Conservation (phyloP, 1,140 invertebrate genomes). For the Elymnias hypermnestra region DNA sequence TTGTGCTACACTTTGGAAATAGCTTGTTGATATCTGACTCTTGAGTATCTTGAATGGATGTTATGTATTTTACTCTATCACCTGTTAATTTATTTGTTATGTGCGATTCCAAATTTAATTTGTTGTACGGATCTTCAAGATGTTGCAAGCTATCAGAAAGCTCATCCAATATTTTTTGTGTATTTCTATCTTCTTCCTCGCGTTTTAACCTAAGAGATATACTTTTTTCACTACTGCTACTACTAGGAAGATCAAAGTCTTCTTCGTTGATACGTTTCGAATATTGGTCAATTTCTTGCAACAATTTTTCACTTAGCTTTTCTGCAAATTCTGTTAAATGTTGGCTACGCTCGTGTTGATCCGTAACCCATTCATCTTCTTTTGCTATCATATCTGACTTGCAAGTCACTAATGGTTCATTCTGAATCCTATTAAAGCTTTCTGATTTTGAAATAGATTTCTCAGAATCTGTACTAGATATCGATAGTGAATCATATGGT, state of each 20-base stretch:
- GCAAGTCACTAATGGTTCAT: slow-evolving; percentile 70
- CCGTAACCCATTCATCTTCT: slow-evolving; percentile 74
- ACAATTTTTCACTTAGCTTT: slow-evolving; percentile 83
- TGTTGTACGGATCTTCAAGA: slow-evolving; percentile 77
- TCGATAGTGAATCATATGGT: slow-evolving; percentile 71
- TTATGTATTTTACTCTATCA: slow-evolving; percentile 68
- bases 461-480: slow-evolving; percentile 72
- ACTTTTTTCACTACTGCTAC: slow-evolving; percentile 69
- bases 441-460: slow-evolving; percentile 74
- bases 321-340: slow-evolving; percentile 87
- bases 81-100: slow-evolving; percentile 67
- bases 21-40: slow-evolving; percentile 65
- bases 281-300: slow-evolving; percentile 85
- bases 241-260: slow-evolving; percentile 70
- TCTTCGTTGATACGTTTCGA: slow-evolving; percentile 73
- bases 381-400: slow-evolving; percentile 71
- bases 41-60: slow-evolving; percentile 58
- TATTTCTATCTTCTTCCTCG: slow-evolving; percentile 66
- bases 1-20: slow-evolving; percentile 67
- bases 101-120: slow-evolving; percentile 38
- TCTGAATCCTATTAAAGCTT: slow-evolving; percentile 70
- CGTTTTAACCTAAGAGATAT: slow-evolving; percentile 58
- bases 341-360: slow-evolving; percentile 80
- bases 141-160: slow-evolving; percentile 71
- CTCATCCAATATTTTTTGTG: slow-evolving; percentile 66